Evolutionary conservation across 2,797 vertebrate genomes (phyloP).

Genomic region (Rhinophrynus dorsalis): DNA sequence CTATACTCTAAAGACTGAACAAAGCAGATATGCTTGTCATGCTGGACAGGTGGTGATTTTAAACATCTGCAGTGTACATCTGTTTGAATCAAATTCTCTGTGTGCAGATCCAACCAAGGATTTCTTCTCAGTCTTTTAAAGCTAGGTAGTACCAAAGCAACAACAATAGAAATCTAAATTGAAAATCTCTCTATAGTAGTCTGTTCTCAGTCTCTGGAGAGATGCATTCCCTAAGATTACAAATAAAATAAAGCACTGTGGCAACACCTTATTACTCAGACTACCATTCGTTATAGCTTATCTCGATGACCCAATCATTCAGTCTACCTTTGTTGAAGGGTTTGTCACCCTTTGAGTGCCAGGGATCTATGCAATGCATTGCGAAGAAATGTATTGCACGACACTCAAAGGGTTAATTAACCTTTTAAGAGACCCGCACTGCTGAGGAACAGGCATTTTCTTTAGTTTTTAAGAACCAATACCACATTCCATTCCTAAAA

Average conservation of each 20-base stretch:
- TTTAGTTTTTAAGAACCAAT: no score
- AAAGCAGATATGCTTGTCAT: not conserved
- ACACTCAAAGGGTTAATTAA: no score
- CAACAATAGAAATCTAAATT: constrained; percentile 47
- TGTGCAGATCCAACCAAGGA: constrained; percentile 16
- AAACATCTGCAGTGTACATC: constrained; percentile 1
- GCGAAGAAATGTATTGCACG: no score
- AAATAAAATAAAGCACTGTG: constrained; percentile 45
- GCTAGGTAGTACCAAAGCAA: constrained; percentile 22
- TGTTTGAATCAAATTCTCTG: not conserved
- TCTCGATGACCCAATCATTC: constrained; percentile 40
- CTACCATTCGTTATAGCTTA: constrained; percentile 45
- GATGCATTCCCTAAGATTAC: constrained; percentile 46
- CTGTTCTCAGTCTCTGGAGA: constrained; percentile 32
- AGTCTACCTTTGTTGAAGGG: constrained; percentile 19
- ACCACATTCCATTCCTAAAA: no score
- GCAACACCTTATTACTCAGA: constrained; percentile 44
- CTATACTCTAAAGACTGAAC: not conserved
- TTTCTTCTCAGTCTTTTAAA: constrained; percentile 17
- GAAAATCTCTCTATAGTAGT: constrained; percentile 43
- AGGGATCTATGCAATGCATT: no score
- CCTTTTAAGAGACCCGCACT: no score
- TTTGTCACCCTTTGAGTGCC: no score
- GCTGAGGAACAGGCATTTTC: no score
- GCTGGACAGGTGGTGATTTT: not conserved